A percentile compares a stretch with the other conserved stretches of the same genome.
These are phyloP conservation scores for Corydoras maculifer DNA, from an alignment of 2,113 vertebrate species.

Conservation along the genomic window DNA sequence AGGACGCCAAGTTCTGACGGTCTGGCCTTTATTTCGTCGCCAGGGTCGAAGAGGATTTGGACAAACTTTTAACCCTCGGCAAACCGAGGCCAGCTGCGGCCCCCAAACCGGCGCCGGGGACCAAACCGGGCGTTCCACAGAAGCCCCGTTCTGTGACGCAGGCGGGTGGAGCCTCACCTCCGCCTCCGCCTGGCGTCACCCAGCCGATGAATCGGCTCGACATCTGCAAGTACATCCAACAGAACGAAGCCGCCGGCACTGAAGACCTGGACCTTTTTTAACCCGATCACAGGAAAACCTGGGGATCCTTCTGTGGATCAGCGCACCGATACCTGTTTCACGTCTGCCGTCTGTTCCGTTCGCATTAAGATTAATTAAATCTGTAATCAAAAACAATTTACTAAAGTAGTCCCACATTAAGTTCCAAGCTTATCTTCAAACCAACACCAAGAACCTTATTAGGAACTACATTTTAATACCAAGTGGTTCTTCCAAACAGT, in stretches of 20 bases:
- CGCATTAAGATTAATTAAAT: no score
- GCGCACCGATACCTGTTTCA: no score
- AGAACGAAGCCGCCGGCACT: slow-evolving; percentile 60
- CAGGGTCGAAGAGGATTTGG: slow-evolving; percentile 77
- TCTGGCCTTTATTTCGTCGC: not conserved
- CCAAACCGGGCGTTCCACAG: slow-evolving; percentile 60
- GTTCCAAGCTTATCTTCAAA: no score
- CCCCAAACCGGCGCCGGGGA: slow-evolving; percentile 47
- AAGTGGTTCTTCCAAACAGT: no score
- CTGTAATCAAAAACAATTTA: no score
- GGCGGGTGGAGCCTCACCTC: not conserved
- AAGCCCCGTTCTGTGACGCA: slow-evolving; percentile 51
- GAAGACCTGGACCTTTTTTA: slow-evolving; percentile 70
- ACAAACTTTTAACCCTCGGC: slow-evolving; percentile 66
- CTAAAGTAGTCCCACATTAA: no score
- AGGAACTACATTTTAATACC: no score
- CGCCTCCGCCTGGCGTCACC: slow-evolving; percentile 43
- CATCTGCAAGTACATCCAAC: slow-evolving; percentile 76
- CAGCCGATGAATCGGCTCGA: slow-evolving; percentile 73
- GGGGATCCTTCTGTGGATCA: no score
- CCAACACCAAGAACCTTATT: no score
- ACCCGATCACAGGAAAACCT: no score
- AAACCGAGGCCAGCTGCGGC: slow-evolving; percentile 39
- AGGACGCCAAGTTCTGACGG: not conserved
- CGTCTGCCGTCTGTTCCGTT: no score